Base-by-base conservation (phyloP, 2,888 invertebrate genomes). In the Ceramica pisi region DNA sequence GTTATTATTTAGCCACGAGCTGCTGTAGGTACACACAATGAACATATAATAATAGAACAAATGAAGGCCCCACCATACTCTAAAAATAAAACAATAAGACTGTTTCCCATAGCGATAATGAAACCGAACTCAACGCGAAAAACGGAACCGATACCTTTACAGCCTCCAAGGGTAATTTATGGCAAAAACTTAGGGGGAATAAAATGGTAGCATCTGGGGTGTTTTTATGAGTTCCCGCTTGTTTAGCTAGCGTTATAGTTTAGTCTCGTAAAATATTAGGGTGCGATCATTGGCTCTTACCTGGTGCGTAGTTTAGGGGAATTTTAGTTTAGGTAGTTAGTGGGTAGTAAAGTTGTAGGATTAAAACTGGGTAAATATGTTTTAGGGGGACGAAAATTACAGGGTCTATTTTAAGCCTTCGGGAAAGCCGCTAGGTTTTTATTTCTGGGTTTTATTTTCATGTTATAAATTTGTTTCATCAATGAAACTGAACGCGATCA, bases 211-310 rank as follows among this genome's bases (percentile, higher is more conserved):
- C 85, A 83, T 75, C 76, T 85, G 85, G 51, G 31, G 60, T 31
- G 51, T 61, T 73, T 80, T 82, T 80, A 84, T 73, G 69, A 78
- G 67, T 75, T 71, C 65, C 57, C 66, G 72, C 66, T 71, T 66
- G 80, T 82, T 84, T 75, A 69, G 68, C 71, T 19, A 51, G 65
- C 76, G 51, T 67, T 75, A 70, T 78, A 82, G 80, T 84, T 84
- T 75, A 23, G 31, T 35, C 59, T 51, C 48, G 35, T 80, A 73
- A 82, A 73, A 56, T 84, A 84, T 82, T 69, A 60, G 44, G 67
- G 79, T 65, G 38, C 48, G n/a, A 56, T 63, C 74, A 79, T 77
- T 67, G 50, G 55, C 19, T 60, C 60, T 14, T 61, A 75, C 65
- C 50, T 67, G 57, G 41, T 7, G 7, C 26, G n/a, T 26, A 60